A percentile compares a stretch with the other conserved stretches of the same genome.
These are phyloP conservation scores for Callyntrura sp. DNA, from an alignment of 2,888 invertebrate species.

Conservation along the genomic window DNA sequence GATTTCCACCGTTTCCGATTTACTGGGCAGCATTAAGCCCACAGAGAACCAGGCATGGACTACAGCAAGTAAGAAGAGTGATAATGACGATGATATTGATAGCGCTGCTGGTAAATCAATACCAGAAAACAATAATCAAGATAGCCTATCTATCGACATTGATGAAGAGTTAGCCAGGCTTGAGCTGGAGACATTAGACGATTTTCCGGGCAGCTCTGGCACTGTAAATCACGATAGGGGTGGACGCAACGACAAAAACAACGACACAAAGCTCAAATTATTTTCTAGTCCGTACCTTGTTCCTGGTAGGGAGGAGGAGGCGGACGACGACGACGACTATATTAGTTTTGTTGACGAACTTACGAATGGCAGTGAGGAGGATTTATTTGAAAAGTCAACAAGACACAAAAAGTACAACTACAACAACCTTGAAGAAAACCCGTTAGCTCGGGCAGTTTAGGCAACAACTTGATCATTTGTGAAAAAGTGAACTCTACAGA, in stretches of 20 bases:
- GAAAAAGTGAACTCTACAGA: neutral
- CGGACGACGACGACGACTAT: neutral
- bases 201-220: slow-evolving; percentile 64
- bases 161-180: slow-evolving; percentile 82
- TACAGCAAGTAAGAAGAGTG: neutral
- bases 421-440: neutral
- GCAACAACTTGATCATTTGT: too few relatives aligned
- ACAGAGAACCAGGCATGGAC: neutral
- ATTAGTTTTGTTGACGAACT: slow-evolving; percentile 18
- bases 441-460: too few relatives aligned
- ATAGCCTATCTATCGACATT: slow-evolving; percentile 79
- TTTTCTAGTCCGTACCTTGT: neutral
- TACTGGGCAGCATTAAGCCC: slow-evolving; percentile 47
- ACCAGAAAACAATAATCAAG: slow-evolving; percentile 25
- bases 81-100: neutral
- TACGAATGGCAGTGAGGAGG: neutral
- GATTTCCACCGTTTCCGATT: slow-evolving; percentile 26
- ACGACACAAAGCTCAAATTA: neutral
- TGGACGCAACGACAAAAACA: neutral
- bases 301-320: neutral
- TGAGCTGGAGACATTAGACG: slow-evolving; percentile 81
- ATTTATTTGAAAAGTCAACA: too few relatives aligned
- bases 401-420: too few relatives aligned
- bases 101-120: neutral
- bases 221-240: slow-evolving; percentile 30